A percentile compares a stretch with the other conserved stretches of the same genome.
Conservation (phyloP, 1,140 invertebrate species). For the Melanaphis sacchari region DNA sequence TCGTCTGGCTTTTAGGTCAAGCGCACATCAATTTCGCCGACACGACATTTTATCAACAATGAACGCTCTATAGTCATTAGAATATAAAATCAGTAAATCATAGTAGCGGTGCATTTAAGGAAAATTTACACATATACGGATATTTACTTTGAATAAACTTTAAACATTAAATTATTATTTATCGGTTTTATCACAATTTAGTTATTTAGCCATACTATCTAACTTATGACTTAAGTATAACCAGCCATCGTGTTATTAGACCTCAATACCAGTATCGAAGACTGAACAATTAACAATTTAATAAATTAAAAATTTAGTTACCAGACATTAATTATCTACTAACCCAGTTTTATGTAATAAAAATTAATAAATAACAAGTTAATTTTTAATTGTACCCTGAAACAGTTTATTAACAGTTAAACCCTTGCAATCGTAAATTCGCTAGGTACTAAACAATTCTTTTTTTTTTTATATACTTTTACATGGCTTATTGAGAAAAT, state of each 20-base stretch:
- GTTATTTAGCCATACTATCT: too few species aligned
- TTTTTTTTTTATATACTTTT: neutral
- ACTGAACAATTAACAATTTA: neutral
- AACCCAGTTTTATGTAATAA: neutral
- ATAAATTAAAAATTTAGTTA: neutral
- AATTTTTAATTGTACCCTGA: neutral
- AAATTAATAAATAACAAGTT: neutral
- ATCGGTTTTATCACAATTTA: too few species aligned
- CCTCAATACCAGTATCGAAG: neutral
- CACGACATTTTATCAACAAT: neutral
- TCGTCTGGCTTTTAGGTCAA: constrained; percentile 3
- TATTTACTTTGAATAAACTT: neutral
- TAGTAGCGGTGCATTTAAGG: neutral
- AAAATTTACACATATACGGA: neutral
- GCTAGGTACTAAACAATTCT: neutral
- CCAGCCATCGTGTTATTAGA: neutral
- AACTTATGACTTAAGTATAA: neutral
- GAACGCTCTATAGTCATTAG: neutral
- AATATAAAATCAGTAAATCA: neutral
- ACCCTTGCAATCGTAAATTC: neutral
- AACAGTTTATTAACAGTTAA: neutral
- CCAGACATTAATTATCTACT: neutral
- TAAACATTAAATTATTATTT: neutral
- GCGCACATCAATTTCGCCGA: neutral
- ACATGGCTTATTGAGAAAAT: neutral